phyloP scores from a whole-genome alignment of 2,113 vertebrate species.

The Gasterosteus nipponicus region DNA sequence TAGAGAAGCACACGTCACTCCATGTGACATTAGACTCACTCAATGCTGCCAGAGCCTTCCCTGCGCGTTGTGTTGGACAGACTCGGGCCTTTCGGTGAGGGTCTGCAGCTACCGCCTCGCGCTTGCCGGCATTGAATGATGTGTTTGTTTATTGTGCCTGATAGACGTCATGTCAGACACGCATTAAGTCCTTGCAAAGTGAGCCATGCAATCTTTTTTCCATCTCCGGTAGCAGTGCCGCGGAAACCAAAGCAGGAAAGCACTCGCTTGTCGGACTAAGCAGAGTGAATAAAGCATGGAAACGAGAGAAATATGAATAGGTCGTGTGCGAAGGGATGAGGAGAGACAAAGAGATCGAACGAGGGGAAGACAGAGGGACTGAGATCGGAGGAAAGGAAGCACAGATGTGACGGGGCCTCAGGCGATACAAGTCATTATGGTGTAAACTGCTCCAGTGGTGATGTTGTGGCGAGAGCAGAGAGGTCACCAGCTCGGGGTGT shows the following conservation, averaged over 20 bases:
- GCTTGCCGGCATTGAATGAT: conserved; percentile 72
- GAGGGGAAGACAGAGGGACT: conserved; percentile 67
- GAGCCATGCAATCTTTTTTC: conserved; percentile 18
- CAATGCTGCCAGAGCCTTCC: conserved; percentile 51
- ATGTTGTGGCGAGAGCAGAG: conserved; percentile 72
- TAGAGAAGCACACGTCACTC: conserved; percentile 63
- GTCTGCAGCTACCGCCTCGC: conserved; percentile 40
- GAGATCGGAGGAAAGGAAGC: conserved; percentile 72
- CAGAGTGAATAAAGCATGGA: conserved; percentile 29
- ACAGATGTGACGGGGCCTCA: conserved; percentile 80
- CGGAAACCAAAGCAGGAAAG: conserved; percentile 40
- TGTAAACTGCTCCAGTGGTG: conserved; percentile 79
- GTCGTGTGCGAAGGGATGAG: conserved; percentile 27
- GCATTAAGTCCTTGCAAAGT: conserved; percentile 64
- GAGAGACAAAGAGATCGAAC: conserved; percentile 46
- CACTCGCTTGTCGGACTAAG: conserved; percentile 18
- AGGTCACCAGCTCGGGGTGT: conserved; percentile 72
- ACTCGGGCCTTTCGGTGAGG: conserved; percentile 30
- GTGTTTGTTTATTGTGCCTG: conserved; percentile 70
- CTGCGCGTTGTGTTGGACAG: conserved; percentile 40
- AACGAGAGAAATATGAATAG: conserved; percentile 29
- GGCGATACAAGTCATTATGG: conserved; percentile 84
- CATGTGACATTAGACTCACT: conserved; percentile 68
- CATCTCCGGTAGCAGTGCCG: conserved; percentile 13
- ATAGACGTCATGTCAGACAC: conserved; percentile 72